Base-by-base conservation (phyloP, 2,797 vertebrate species). In the Myoxocephalus aenaeus region DNA sequence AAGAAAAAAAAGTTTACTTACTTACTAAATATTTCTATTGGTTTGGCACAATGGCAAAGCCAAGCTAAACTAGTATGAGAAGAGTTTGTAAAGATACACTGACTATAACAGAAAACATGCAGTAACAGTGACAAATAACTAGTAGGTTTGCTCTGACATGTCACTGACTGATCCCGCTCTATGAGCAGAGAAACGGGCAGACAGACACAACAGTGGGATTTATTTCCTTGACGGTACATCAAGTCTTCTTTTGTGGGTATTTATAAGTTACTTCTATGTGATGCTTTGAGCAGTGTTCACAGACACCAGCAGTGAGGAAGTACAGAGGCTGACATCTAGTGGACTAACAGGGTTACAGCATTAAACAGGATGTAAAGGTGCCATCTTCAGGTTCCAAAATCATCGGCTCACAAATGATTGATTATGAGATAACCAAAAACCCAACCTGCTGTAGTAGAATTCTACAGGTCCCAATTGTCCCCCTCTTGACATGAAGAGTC, bases 261-360 rank as follows among this genome's bases (percentile, higher is more conserved):
- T 36, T 36, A 20, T 32, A 17, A 70, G 27, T 11, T 22, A 17
- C 25, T 46, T n/a, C n/a, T 8, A 44, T 22, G n/a, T 27, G 27
- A n/a, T 51, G 34, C 27, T 50, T 13, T 71, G 44, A 61, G 11
- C 22, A 20, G 32, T 29, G 46, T 5, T 57, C 25, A 17, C 54
- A 64, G 25, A 32, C 29, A 14, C 22, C 71, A 58, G 17, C 8
- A 25, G 62, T n/a, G 13, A 58, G 18, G 25, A 42, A 44, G 57
- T n/a, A 6, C 22, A 50, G 17, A 20, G 22, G 77, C 50, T 44
- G 48, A 9, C 70, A 38, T 25, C 77, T 63, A 48, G 77, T 68
- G 70, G 70, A 56, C 48, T 13, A 29, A 57, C n/a, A 13, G 1
- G n/a, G 20, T 25, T 36, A 72, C 36, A 61, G 46, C 44, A 25